Conservation (phyloP, 2,113 vertebrate genomes). For the Tichodroma muraria region DNA sequence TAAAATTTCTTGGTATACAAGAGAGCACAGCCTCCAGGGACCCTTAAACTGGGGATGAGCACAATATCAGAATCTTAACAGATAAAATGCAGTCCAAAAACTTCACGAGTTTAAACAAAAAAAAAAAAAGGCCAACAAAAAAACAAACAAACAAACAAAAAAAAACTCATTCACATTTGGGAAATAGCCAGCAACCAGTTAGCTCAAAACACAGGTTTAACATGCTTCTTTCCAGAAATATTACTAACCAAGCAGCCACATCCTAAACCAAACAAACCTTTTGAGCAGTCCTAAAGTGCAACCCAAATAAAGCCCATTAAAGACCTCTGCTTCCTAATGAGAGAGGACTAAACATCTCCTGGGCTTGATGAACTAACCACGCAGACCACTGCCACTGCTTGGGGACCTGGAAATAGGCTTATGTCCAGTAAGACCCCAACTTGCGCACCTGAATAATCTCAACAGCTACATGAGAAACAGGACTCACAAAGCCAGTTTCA, state of each 20-base stretch:
- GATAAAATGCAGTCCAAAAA: neutral
- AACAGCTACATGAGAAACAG: neutral
- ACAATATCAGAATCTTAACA: neutral
- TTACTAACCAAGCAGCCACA: neutral
- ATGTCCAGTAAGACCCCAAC: neutral
- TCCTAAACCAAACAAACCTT: neutral
- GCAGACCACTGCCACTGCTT: neutral
- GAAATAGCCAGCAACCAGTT: neutral
- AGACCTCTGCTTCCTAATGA: neutral
- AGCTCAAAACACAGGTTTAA: neutral
- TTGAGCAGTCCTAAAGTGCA: neutral
- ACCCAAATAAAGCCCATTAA: neutral
- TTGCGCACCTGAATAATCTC: neutral
- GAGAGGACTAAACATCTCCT: neutral
- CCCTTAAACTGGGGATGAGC: neutral
- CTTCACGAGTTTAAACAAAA: neutral
- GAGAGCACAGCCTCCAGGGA: neutral
- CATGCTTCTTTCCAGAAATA: neutral
- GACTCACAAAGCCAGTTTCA: neutral
- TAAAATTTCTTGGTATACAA: neutral
- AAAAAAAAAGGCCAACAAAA: too few species aligned
- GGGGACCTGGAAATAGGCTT: neutral
- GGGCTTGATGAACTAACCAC: neutral
- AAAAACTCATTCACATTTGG: neutral
- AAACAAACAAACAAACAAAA: too few species aligned